Evolutionary conservation across 37 sponge, comb jelly and placozoan species (phyloP), one percentile per base, ranked within the genome.

Genomic region (Chondrosia reniformis): DNA sequence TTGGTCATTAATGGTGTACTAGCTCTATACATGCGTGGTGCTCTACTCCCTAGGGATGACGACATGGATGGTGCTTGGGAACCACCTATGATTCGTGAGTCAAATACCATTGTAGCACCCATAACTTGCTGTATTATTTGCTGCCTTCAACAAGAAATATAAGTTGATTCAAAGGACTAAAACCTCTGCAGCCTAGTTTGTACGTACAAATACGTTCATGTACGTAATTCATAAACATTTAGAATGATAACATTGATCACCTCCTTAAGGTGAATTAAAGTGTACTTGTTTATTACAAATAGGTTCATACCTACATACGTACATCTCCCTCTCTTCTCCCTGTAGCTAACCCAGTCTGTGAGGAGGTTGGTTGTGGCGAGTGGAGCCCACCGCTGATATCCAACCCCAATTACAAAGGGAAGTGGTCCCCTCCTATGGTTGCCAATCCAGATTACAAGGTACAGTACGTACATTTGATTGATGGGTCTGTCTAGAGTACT

Each of bases 1-100:
- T 12, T 24, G 13, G 72, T 36, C 22, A 3, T 4, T 30, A 39
- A 25, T 44, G 43, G 0, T 42, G 1, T 24, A 3, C 0, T 25
- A 5, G 43, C n/a, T n/a, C n/a, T n/a, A n/a, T n/a, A 69, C 72
- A 69, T 25, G 13, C 3, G 0, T 69, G 72, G 33, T 37, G 72
- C 2, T 38, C 36, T 62, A 36, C 43, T 77, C 13, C 74, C 7
- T 37, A 94, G 95, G 97, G 99, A 98, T 77, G 96, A 90, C 41
- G 99, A 98, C 38, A 91, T 89, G 79, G 99, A 98, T 84, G 99
- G 99, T 58, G 96, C 90, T n/a, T 98, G 94, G 94, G 99, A 98
- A 74, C 78, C 99, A 17, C 96, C 99, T 33, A 76, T 75, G 55
- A 90, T 98, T 22, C 57, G 95, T 95, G 67, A 67, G 87, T 85